Evolutionary conservation across 2,113 vertebrate genomes (phyloP), one percentile per base, ranked within the genome.

Genomic region (Craseonycteris thonglongyai): DNA sequence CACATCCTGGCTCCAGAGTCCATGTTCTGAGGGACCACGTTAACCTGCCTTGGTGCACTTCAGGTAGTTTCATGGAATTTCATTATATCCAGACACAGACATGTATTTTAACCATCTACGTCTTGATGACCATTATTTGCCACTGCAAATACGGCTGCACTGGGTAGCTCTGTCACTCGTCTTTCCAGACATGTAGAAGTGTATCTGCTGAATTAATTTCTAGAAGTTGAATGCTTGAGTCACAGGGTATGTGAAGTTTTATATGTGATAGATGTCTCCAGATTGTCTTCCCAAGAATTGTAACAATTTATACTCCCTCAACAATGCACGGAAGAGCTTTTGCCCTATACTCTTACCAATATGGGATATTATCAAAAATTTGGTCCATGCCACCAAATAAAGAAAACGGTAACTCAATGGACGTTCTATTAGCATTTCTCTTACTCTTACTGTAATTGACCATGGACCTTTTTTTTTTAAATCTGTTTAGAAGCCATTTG

Each of bases 141-240:
- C 83, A 61, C 79, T 35, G 49, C 1, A 3, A 91, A 30, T 69
- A 82, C 86, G 87, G 86, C 90, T 35, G 35, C 11, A 3, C 26
- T 35, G 58, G 18, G 1, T 40, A n/a, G n/a, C 87, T 74, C 79
- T 13, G 14, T 35, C 87, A 28, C 96, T 72, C 6, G 51, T 96
- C 83, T 96, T 95, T 93, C 83, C 59, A 83, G 87, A 94, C 92
- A 19, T 45, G 75, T 42, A 69, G 74, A 83, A 86, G 81, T 91
- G 69, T 51, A 38, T 91, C 91, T 87, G 89, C 85, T 66, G 83
- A 90, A 96, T 96, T 97, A 91, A 80, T 80, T 94, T 47, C 79
- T 93, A 69, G 86, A 90, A 88, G 89, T 40, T 54, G 93, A 96
- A 75, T 75, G 74, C 65, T 40, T 89, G 54, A 75, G 87, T 91